Evolutionary conservation across 53 echinoderm and acorn worm genomes (phyloP).

Genomic region (Apostichopus leukothele): DNA sequence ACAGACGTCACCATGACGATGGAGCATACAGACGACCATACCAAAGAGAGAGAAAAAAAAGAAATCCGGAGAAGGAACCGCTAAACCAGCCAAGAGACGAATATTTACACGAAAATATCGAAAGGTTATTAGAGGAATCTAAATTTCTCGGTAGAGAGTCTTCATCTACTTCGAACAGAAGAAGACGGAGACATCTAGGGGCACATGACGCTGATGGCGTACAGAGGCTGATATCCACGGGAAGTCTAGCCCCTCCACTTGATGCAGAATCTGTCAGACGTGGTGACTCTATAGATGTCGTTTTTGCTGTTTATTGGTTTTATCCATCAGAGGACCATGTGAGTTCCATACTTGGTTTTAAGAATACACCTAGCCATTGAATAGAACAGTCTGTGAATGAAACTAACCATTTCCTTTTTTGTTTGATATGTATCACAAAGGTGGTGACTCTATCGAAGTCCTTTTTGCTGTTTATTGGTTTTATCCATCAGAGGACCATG

Average conservation of each 20-base stretch:
- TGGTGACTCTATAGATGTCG: slow-evolving; percentile 75
- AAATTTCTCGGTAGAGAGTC: too few relatives aligned
- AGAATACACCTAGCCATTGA: too few relatives aligned
- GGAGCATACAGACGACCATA: slow-evolving; percentile 11
- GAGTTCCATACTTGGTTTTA: background rate
- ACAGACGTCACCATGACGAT: background rate
- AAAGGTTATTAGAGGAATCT: background rate
- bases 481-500: slow-evolving; percentile 69
- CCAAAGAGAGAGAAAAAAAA: background rate
- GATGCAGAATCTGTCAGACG: slow-evolving; percentile 24
- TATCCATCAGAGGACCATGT: slow-evolving; percentile 72
- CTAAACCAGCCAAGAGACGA: background rate
- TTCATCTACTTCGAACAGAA: slow-evolving; percentile 1
- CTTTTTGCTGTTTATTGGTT: slow-evolving; percentile 95
- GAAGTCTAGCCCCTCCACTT: slow-evolving; percentile 73
- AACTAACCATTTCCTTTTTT: too few relatives aligned
- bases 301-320: slow-evolving; percentile 95
- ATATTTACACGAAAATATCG: background rate
- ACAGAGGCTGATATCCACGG: slow-evolving; percentile 83
- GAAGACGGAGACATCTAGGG: slow-evolving; percentile 66
- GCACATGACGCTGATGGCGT: slow-evolving; percentile 87
- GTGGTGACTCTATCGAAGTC: slow-evolving; percentile 74
- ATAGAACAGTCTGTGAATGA: too few relatives aligned
- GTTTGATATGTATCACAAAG: too few relatives aligned
- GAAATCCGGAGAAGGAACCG: background rate